Evolutionary conservation across 64 coral and sea anemone genomes (phyloP).

Genomic region (Trachythela sp.): DNA sequence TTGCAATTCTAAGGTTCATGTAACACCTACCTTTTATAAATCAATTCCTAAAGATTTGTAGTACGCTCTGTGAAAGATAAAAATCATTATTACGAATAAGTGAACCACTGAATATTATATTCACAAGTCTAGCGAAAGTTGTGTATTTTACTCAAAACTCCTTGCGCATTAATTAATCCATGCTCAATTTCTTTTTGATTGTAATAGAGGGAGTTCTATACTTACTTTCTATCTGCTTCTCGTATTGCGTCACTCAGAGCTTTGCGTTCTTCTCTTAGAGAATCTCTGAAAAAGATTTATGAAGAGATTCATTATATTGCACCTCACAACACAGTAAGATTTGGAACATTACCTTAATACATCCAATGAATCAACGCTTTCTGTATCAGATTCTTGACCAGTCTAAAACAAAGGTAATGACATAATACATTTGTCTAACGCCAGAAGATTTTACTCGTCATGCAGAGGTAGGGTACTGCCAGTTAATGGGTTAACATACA

Average conservation of each 20-base stretch:
- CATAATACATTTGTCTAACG: neutral
- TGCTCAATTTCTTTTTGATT: no score
- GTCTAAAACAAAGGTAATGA: slow-evolving; percentile 29
- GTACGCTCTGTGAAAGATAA: slow-evolving; percentile 64
- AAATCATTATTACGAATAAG: neutral
- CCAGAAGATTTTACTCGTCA: no score
- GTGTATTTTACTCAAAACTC: no score
- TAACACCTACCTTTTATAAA: slow-evolving; percentile 47
- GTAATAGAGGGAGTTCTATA: no score
- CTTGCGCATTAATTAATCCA: no score
- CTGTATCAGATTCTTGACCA: slow-evolving; percentile 72
- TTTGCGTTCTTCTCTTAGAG: slow-evolving; percentile 89
- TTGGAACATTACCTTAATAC: slow-evolving; percentile 91
- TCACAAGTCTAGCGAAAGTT: no score
- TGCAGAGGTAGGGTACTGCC: no score
- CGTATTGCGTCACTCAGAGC: slow-evolving; percentile 91
- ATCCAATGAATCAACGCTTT: slow-evolving; percentile 90
- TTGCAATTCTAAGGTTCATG: no score
- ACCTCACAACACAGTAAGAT: no score
- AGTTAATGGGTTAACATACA: neutral
- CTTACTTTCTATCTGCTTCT: slow-evolving; percentile 94
- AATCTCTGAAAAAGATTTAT: slow-evolving; percentile 52
- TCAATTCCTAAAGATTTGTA: slow-evolving; percentile 97
- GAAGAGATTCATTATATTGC: neutral
- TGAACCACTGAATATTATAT: neutral